Conservation (phyloP, 64 coral and sea anemone genomes). For the Hydrozoanthus tunicans region DNA sequence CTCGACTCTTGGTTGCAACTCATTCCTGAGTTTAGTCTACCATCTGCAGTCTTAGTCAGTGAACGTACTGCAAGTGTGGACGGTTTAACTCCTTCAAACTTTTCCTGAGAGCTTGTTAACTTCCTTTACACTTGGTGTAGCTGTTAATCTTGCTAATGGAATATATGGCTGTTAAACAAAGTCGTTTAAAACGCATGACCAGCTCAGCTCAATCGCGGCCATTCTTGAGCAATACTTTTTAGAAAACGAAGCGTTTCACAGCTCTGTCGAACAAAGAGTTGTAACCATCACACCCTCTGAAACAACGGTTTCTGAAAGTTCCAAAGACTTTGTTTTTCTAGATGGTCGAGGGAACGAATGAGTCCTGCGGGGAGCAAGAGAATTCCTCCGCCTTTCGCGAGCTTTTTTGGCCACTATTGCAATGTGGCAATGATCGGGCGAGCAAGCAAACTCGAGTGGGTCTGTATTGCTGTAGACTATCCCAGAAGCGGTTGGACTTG, state of each 20-base stretch:
- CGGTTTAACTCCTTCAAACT: background rate
- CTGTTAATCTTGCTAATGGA: background rate
- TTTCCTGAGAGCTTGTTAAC: background rate
- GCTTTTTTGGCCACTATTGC: conserved; percentile 50
- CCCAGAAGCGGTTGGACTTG: conserved; percentile 30
- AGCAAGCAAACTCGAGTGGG: conserved; percentile 38
- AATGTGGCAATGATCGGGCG: conserved; percentile 35
- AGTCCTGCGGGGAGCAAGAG: conserved; percentile 30
- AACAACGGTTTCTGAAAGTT: conserved; percentile 19
- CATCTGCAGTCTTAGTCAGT: no score
- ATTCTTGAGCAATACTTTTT: background rate
- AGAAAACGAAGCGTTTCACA: background rate
- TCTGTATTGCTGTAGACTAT: conserved; percentile 28
- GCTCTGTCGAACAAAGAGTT: conserved; percentile 42
- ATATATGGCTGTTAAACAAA: no score
- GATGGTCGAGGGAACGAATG: conserved; percentile 18
- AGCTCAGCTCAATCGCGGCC: background rate
- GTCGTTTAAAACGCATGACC: background rate
- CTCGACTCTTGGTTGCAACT: no score
- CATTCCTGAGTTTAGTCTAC: background rate
- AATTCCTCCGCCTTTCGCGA: conserved; percentile 35
- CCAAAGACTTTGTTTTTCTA: conserved; percentile 38
- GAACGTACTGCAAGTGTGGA: no score
- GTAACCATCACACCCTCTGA: conserved; percentile 42
- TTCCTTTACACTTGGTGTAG: background rate